Base-by-base conservation (phyloP, 2,888 invertebrate species). In the Gymnoscelis rufifasciata region DNA sequence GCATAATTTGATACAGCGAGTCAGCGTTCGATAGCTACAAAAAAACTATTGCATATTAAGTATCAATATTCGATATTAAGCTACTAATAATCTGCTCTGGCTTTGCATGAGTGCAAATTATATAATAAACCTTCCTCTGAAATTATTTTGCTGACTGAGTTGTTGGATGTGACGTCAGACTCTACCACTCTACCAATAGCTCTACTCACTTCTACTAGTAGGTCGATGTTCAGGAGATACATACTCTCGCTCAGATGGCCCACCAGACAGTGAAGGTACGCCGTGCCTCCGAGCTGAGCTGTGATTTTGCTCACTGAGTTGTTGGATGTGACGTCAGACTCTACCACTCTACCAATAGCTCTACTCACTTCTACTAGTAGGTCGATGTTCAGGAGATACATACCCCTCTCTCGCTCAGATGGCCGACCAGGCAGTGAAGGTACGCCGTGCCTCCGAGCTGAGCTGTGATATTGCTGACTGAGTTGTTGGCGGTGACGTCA, bases 401-500 rank as follows among this genome's bases (percentile, higher is more conserved):
- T 74, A 93, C 92, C 63, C 92, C 93, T 81, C 94, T 87, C 68
- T 95, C 95, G 48, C 92, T 93, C 58, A 94, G 87, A 74, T 92
- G 93, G 37, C 93, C 92, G 47, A 95, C 94, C 52, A 93, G 91
- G 74, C 95, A 95, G 75, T 94, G 94, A 27, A 95, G 88, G 76
- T 93, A 95, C 7, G 94, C 95, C 0, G 94, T 94, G 31, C 94
- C 93, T 0, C 95, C 95, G 36, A 94, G 87, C 71, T 95, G 94
- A 5, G 94, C 94, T 0, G 95, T 95, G 49, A 94, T 90, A 73
- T 95, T 94, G 65, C 93, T 92, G 47, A 93, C 91, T 0, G 94
- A 94, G 76, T 94, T 94, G 87, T 94, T 94, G 62, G 87, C 83
- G 0, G 84, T 80, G 38, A 77, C 80, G 59, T 87, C 87, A 54